Percentiles rank a stretch among this genome's conserved stretches.
Evolutionary conservation across 1,140 invertebrate genomes (phyloP).

Genomic region (Aphis gossypii): DNA sequence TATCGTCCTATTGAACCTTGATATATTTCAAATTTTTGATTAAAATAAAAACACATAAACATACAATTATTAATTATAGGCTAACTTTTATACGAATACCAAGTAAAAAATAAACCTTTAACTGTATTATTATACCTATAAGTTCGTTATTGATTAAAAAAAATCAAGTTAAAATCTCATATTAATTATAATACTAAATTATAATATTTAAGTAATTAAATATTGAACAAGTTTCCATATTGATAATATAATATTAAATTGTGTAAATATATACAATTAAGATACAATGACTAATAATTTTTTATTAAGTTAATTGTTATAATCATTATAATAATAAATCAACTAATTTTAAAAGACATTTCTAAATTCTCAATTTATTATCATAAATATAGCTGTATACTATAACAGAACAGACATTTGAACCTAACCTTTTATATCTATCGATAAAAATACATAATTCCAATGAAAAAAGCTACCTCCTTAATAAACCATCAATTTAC

Average conservation of each 20-base stretch:
- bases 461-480: too few species aligned
- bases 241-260: background rate
- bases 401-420: background rate
- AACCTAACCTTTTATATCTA: background rate
- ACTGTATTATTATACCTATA: background rate
- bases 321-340: background rate
- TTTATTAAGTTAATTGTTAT: background rate
- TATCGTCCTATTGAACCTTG: background rate
- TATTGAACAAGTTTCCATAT: background rate
- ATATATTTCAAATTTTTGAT: background rate
- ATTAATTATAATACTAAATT: background rate
- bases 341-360: background rate
- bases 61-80: background rate
- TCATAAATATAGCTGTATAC: too few species aligned
- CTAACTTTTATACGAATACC: background rate
- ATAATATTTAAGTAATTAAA: background rate
- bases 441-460: background rate
- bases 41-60: background rate
- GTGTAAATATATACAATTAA: background rate
- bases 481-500: background rate
- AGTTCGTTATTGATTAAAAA: background rate
- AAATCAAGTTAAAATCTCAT: background rate
- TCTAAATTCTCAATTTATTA: background rate
- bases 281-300: background rate
- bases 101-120: background rate